Conservation (phyloP, 2,797 vertebrate genomes). For the Tinamus major region DNA sequence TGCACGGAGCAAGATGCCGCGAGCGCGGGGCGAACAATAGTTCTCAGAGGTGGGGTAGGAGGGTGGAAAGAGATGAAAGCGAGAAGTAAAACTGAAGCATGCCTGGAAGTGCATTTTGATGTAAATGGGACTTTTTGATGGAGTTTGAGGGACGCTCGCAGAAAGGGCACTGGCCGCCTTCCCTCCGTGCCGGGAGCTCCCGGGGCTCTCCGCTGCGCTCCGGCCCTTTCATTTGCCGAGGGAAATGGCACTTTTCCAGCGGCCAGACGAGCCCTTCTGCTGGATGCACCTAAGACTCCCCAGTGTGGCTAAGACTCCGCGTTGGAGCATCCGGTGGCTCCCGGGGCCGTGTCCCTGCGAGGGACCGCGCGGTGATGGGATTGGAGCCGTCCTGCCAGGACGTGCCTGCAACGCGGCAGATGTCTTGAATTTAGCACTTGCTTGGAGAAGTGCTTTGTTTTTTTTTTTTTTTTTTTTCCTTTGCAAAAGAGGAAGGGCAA, state of each 20-base stretch:
- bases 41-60: conserved; percentile 41
- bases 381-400: not conserved
- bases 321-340: not conserved
- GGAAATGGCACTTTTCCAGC: conserved; percentile 21
- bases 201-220: not conserved
- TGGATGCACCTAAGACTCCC: not conserved
- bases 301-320: not conserved
- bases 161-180: conserved; percentile 31
- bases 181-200: not conserved
- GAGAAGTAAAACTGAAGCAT: conserved; percentile 56
- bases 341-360: not conserved
- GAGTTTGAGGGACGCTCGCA: conserved; percentile 54
- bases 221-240: conserved; percentile 27
- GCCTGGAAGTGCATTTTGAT: conserved; percentile 68
- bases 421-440: not conserved
- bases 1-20: not conserved
- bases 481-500: not conserved
- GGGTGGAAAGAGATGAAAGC: conserved; percentile 62
- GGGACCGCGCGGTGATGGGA: not conserved
- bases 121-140: conserved; percentile 72
- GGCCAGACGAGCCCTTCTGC: not conserved
- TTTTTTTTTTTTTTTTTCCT: not conserved
- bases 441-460: not conserved
- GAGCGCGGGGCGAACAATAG: conserved; percentile 20
- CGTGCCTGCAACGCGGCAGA: too few species aligned